Percentiles rank a stretch among this genome's conserved stretches.
Conservation (phyloP, 2,888 invertebrate genomes). For the Lithophane semibrunnea region DNA sequence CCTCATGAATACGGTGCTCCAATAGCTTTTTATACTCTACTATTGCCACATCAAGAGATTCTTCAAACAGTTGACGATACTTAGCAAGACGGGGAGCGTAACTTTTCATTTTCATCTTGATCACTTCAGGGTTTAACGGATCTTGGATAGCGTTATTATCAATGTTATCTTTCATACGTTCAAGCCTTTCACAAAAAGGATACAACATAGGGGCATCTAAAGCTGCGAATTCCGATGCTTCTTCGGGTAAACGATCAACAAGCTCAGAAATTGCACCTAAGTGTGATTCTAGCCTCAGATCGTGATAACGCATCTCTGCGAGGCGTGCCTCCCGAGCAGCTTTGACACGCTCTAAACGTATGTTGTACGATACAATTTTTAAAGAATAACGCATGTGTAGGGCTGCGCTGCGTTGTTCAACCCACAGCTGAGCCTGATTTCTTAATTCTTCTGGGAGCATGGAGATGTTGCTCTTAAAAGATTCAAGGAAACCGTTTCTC, state of each 20-base stretch:
- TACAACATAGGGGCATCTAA: conserved; percentile 77
- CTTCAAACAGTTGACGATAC: conserved; percentile 76
- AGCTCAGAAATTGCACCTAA: conserved; percentile 77
- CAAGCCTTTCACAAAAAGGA: conserved; percentile 77
- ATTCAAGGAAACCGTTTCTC: conserved; percentile 83
- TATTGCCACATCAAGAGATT: conserved; percentile 75
- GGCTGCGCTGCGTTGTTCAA: conserved; percentile 75
- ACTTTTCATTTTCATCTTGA: conserved; percentile 80
- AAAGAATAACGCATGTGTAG: conserved; percentile 80
- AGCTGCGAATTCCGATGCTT: conserved; percentile 73
- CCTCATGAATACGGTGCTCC: conserved; percentile 78
- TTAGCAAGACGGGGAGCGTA: conserved; percentile 78
- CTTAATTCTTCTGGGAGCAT: conserved; percentile 77
- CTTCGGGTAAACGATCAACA: conserved; percentile 72
- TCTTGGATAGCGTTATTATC: conserved; percentile 68
- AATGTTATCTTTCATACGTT: conserved; percentile 72
- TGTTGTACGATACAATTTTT: conserved; percentile 80
- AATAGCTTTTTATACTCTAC: conserved; percentile 71
- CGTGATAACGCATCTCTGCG: conserved; percentile 78
- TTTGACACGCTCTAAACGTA: conserved; percentile 80
- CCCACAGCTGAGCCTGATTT: conserved; percentile 78
- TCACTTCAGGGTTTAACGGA: conserved; percentile 73
- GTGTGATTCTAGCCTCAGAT: conserved; percentile 78
- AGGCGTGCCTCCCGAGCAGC: conserved; percentile 75
- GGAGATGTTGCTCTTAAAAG: conserved; percentile 77